These are phyloP conservation scores for Anhinga rufa DNA, from an alignment of 2,113 vertebrate species.

Conservation along the genomic window DNA sequence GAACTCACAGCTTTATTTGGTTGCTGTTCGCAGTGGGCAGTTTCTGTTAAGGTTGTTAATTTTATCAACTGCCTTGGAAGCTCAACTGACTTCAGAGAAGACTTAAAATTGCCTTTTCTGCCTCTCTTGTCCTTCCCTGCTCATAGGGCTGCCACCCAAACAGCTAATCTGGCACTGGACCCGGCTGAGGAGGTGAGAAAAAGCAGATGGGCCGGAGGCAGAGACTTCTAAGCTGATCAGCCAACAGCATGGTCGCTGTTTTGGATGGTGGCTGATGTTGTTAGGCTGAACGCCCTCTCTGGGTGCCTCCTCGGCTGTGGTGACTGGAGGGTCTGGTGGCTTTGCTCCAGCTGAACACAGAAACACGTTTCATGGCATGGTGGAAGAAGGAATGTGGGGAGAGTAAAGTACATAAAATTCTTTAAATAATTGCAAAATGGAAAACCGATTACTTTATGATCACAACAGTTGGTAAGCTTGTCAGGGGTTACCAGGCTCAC, in stretches of 20 bases:
- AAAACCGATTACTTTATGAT: not conserved
- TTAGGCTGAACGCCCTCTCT: not conserved
- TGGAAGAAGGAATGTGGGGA: not conserved
- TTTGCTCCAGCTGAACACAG: not conserved
- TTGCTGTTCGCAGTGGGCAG: constrained; percentile 39
- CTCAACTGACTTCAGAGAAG: not conserved
- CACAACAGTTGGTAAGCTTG: not conserved
- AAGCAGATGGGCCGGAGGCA: constrained; percentile 24
- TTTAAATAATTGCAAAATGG: not conserved
- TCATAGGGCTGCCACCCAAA: not conserved
- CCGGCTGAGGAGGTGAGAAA: constrained; percentile 34
- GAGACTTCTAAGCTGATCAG: constrained; percentile 1
- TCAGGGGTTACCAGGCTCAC: not conserved
- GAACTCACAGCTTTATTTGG: constrained; percentile 52
- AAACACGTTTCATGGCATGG: not conserved
- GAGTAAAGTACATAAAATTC: not conserved
- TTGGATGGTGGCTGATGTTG: not conserved
- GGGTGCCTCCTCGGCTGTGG: not conserved
- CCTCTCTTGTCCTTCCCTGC: not conserved
- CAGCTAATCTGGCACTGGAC: constrained; percentile 6
- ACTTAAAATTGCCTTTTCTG: constrained; percentile 10
- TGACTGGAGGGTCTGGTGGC: not conserved
- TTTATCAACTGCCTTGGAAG: constrained; percentile 31
- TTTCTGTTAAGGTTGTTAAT: constrained; percentile 43
- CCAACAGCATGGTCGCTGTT: not conserved